Percentiles rank a stretch among this genome's conserved stretches.
Evolutionary conservation across 2,113 vertebrate genomes (phyloP).

Genomic region (Chionis minor): DNA sequence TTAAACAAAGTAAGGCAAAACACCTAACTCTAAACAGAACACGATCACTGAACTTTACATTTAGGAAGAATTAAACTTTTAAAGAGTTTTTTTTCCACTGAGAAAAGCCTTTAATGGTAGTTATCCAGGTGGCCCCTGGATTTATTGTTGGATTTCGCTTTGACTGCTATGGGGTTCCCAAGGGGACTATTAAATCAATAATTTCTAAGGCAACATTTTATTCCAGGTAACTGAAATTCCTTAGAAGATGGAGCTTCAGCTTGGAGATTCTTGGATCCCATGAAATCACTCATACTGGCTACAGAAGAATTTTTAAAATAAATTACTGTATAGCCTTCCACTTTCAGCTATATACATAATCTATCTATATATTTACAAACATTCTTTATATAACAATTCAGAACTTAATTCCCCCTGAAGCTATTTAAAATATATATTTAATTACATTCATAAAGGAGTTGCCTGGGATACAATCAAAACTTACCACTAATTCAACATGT

Average conservation of each 20-base stretch:
- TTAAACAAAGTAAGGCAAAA: conserved; percentile 47
- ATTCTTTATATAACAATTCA: background rate
- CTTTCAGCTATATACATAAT: background rate
- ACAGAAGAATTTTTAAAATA: conserved; percentile 37
- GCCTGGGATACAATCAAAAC: background rate
- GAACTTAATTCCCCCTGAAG: background rate
- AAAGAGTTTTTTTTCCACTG: conserved; percentile 64
- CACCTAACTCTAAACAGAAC: conserved; percentile 41
- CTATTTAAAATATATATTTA: conserved; percentile 42
- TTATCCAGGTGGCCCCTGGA: conserved; percentile 79
- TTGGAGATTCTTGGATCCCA: conserved; percentile 66
- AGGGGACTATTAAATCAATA: conserved; percentile 76
- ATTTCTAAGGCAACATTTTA: conserved; percentile 80
- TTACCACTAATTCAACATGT: background rate
- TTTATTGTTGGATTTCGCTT: conserved; percentile 79
- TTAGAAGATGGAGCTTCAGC: conserved; percentile 70
- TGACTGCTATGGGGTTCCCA: conserved; percentile 71
- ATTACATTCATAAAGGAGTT: conserved; percentile 12
- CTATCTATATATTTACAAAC: background rate
- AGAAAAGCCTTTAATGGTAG: conserved; percentile 68
- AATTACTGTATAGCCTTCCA: background rate
- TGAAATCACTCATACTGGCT: conserved; percentile 62
- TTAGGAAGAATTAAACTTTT: conserved; percentile 80
- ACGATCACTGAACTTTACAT: conserved; percentile 54
- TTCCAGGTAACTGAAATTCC: conserved; percentile 77